phyloP scores from a whole-genome alignment of 2,113 vertebrate genomes.

The Trachemys scripta region DNA sequence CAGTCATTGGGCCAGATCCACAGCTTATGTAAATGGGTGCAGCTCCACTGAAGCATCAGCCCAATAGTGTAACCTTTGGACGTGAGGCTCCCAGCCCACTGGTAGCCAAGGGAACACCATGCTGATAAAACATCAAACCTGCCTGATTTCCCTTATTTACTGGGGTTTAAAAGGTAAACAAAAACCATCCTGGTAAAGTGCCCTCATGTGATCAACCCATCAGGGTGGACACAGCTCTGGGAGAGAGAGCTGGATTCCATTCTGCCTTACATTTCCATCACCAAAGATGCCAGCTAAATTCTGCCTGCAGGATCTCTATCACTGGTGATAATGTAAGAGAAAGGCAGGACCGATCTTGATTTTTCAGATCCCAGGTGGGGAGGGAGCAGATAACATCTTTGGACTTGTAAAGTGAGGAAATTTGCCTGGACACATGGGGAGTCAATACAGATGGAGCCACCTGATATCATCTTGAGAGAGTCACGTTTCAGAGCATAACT shows the following conservation, averaged over 20 bases:
- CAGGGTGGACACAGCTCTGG: not conserved
- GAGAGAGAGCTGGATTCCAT: not conserved
- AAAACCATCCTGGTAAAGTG: not conserved
- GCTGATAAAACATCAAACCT: accelerated
- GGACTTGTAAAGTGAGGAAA: not conserved
- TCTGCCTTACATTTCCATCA: accelerated
- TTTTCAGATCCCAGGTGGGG: not conserved
- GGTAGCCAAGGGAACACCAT: not conserved
- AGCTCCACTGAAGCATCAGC: not conserved
- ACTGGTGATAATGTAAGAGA: accelerated
- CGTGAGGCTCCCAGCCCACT: not conserved
- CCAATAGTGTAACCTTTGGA: not conserved
- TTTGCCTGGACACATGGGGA: not conserved
- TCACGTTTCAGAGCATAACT: not conserved
- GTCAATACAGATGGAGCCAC: not conserved
- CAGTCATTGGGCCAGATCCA: not conserved
- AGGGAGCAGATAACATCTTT: not conserved
- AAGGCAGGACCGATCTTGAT: not conserved
- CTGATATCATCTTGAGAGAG: not conserved
- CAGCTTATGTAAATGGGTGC: not conserved
- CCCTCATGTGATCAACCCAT: not conserved
- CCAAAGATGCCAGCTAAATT: not conserved
- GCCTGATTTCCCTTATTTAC: not conserved
- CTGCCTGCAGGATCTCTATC: too few relatives aligned
- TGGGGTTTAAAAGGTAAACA: not conserved